Conservation (phyloP, 2,113 vertebrate genomes). For the Urocynchramus pylzowi region DNA sequence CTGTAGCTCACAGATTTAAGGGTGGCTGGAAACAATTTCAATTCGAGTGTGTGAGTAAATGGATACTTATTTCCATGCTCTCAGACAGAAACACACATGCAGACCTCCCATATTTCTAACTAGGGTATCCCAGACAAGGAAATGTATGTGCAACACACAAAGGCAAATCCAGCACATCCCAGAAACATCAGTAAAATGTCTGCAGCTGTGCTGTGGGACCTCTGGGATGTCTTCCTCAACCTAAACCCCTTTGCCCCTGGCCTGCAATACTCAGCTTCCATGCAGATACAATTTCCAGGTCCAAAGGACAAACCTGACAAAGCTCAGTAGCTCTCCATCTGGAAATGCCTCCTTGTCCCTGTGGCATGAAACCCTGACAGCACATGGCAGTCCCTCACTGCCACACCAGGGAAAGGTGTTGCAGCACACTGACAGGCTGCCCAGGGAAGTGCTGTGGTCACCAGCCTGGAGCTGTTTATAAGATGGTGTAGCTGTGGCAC, state of each 20-base stretch:
- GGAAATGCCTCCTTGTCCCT: not conserved
- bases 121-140: not conserved
- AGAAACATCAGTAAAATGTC: not conserved
- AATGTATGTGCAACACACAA: not conserved
- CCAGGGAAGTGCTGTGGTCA: not conserved
- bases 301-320: not conserved
- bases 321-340: not conserved
- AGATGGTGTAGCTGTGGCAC: not conserved
- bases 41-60: not conserved
- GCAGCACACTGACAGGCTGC: not conserved
- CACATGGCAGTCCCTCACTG: rapidly evolving
- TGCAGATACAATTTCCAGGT: not conserved
- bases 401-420: rapidly evolving
- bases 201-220: not conserved
- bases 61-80: not conserved
- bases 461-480: not conserved
- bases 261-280: not conserved
- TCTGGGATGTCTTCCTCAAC: not conserved
- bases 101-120: not conserved
- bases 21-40: not conserved
- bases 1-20: not conserved
- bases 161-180: not conserved
- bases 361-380: rapidly evolving
- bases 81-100: rapidly evolving
- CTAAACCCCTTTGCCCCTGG: not conserved